Conservation (phyloP, 2,797 vertebrate species). For the Ibycter americanus region DNA sequence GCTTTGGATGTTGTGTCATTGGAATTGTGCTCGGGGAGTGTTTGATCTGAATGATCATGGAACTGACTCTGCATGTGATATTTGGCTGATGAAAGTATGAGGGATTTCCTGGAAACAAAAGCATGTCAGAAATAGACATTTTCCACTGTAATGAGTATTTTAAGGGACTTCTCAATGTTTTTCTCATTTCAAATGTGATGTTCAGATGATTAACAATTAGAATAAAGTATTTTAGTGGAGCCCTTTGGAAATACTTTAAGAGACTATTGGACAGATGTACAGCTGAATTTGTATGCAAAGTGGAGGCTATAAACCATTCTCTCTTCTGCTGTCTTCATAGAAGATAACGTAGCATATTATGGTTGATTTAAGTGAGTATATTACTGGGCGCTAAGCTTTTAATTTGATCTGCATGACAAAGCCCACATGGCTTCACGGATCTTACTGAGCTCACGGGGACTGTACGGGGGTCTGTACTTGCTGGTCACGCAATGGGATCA, state of each 20-base stretch:
- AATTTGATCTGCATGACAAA: slow-evolving; percentile 24
- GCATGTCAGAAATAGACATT: background rate
- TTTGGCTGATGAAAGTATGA: background rate
- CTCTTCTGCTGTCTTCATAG: slow-evolving; percentile 32
- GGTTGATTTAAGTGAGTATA: slow-evolving; percentile 66
- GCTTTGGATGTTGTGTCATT: background rate
- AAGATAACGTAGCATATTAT: slow-evolving; percentile 43
- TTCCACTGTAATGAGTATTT: background rate
- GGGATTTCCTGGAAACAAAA: background rate
- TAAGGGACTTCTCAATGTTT: background rate
- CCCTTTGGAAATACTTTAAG: slow-evolving; percentile 35
- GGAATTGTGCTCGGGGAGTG: background rate
- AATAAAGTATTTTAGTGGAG: background rate
- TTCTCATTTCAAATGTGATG: background rate
- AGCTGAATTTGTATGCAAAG: slow-evolving; percentile 50
- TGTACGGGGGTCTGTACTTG: fast-evolving
- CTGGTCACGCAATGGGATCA: fast-evolving
- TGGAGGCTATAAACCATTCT: slow-evolving; percentile 46
- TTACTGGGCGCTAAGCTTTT: slow-evolving; percentile 22
- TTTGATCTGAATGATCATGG: fast-evolving
- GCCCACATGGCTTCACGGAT: background rate
- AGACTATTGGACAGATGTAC: slow-evolving; percentile 42
- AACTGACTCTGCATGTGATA: background rate
- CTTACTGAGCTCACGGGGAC: background rate
- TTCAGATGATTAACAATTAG: slow-evolving; percentile 43